Conservation (phyloP, 2,888 invertebrate species). For the Microctonus brassicae region DNA sequence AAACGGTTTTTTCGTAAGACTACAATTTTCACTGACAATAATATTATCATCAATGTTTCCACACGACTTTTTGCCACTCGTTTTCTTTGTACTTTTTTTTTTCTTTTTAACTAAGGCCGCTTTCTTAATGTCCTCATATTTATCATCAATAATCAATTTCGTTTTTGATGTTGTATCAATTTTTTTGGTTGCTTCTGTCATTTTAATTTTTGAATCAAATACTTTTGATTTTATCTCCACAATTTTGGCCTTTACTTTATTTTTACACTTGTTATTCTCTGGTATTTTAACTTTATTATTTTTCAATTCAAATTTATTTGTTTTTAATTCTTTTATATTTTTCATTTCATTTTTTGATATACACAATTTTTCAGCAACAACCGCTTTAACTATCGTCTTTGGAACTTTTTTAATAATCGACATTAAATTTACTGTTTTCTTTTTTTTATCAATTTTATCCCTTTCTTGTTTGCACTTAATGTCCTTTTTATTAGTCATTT, state of each 20-base stretch:
- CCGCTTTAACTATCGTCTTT: conserved; percentile 68
- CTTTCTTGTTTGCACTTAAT: conserved; percentile 53
- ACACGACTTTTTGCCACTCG: conserved; percentile 64
- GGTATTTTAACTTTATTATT: conserved; percentile 45
- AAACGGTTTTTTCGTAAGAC: conserved; percentile 68
- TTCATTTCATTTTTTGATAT: conserved; percentile 44
- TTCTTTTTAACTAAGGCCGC: conserved; percentile 56
- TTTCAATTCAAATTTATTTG: conserved; percentile 42
- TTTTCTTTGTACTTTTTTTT: conserved; percentile 70
- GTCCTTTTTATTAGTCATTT: conserved; percentile 62
- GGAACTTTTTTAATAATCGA: conserved; percentile 64
- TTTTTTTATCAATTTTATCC: conserved; percentile 50
- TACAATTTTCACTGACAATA: conserved; percentile 64
- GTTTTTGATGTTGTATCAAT: conserved; percentile 6
- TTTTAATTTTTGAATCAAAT: conserved; percentile 44
- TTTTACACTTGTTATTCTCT: conserved; percentile 49
- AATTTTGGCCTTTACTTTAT: conserved; percentile 48
- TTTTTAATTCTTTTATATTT: conserved; percentile 38
- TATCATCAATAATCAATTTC: conserved; percentile 37
- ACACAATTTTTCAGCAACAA: conserved; percentile 50
- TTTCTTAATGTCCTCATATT: conserved; percentile 43
- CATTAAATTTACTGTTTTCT: conserved; percentile 47
- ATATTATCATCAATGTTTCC: conserved; percentile 63
- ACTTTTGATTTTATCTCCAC: conserved; percentile 44
- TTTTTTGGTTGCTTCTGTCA: conserved; percentile 31